Base-by-base conservation (phyloP, 1,140 invertebrate genomes). In the Ctenoplectra terminalis region DNA sequence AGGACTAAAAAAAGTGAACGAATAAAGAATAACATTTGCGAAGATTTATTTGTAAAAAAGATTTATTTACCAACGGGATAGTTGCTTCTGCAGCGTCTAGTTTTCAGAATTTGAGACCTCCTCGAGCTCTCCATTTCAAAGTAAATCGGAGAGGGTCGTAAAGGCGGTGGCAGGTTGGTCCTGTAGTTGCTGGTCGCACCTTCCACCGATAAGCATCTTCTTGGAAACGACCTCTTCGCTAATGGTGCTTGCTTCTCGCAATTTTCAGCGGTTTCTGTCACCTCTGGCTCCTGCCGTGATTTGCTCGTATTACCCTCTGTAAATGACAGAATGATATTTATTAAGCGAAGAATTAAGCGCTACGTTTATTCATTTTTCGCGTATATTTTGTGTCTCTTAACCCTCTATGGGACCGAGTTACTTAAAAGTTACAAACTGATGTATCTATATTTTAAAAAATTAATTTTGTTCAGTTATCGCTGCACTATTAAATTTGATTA, bases 171-270 rank as follows among this genome's bases (percentile, higher is more conserved):
- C 29, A 76, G 76, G 74, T 60, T 89, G 46, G 56, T 74, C 83
- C 75, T 89, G 26, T 81, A 87, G 70, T 81, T 88, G 37, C 82
- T 87, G n/a, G 84, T 85, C 13, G 83, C 58, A 34, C 71, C 85
- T 61, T 92, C 90, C 11, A 91, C 87, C 1, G 91, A 92, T 46
- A 88, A 86, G 70, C 89, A 91, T 87, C 91, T 88, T 75, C 90
- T 85, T 48, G 90, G 90, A 58, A 89, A 83, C 29, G 88, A 79
- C 72, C 88, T 89, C 2, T 81, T 69, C 29, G 4, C 50, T 56
- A 77, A 81, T 17, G 82, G 48, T 13, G 56, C 61, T 60, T 52
- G 72, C 37, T 82, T 84, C 52, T 74, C 76, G 15, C 3, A 50
- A 4, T 50, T 63, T 29, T 86, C 82, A 1, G 17, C 31, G 13